phyloP scores from a whole-genome alignment of 1,140 invertebrate genomes.

The Teleogryllus occipitalis region DNA sequence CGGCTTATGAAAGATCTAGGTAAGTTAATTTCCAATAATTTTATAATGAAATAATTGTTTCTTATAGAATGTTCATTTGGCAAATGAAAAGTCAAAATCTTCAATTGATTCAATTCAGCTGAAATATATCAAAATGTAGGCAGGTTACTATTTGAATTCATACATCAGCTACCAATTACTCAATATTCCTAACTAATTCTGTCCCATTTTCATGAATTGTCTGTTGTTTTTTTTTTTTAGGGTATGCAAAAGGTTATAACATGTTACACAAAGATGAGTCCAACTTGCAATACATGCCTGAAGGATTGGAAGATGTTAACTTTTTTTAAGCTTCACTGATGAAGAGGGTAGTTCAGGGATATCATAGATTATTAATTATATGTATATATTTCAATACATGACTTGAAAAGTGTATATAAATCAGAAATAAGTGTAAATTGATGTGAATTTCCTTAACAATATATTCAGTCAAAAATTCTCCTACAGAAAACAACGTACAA shows the following conservation, averaged over 20 bases:
- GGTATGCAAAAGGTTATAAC: constrained; percentile 56
- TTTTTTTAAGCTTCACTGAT: constrained; percentile 41
- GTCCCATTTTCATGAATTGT: background rate
- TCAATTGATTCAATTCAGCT: background rate
- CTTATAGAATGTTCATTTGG: background rate
- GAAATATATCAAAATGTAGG: background rate
- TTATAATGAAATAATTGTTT: background rate
- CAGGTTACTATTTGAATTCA: too few species aligned
- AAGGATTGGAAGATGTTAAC: constrained; percentile 52
- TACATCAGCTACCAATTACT: too few species aligned
- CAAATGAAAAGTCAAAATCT: background rate
- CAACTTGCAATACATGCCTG: constrained; percentile 55
- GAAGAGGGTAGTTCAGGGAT: background rate
- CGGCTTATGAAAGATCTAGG: constrained; percentile 70
- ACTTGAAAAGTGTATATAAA: too few species aligned
- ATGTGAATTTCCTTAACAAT: too few species aligned
- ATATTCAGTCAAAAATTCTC: too few species aligned
- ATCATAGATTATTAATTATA: too few species aligned
- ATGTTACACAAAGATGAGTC: constrained; percentile 44
- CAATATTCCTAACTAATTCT: too few species aligned
- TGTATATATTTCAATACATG: too few species aligned
- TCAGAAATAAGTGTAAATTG: too few species aligned
- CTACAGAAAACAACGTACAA: too few species aligned
- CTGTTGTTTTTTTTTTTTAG: constrained; percentile 38
- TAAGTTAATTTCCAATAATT: constrained; percentile 30